Percentiles rank a stretch among this genome's conserved stretches.
Evolutionary conservation across 2,113 vertebrate genomes (phyloP).

Genomic region (Carettochelys insculpta): DNA sequence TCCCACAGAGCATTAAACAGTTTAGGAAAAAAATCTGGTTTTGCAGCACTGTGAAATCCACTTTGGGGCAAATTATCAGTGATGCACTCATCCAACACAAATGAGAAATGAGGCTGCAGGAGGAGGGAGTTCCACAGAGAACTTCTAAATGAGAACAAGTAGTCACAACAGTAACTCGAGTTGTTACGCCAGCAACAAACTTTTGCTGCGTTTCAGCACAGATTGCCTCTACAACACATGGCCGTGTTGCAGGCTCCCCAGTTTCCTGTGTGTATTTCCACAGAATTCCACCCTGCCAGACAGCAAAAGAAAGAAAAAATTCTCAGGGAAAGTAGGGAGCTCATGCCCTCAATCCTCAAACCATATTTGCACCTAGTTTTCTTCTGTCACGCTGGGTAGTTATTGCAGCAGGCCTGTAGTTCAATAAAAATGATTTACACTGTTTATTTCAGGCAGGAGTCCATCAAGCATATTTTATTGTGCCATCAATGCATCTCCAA

Average conservation of each 20-base stretch:
- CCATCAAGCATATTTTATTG: conserved; percentile 58
- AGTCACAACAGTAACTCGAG: neutral
- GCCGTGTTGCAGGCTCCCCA: neutral
- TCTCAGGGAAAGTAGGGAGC: neutral
- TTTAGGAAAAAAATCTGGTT: neutral
- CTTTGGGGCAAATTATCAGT: neutral
- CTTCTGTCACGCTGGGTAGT: conserved; percentile 1
- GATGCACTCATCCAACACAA: neutral
- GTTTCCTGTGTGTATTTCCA: neutral
- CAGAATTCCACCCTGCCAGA: neutral
- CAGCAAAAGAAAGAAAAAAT: neutral
- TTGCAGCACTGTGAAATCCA: neutral
- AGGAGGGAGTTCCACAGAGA: rapidly evolving
- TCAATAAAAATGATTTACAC: conserved; percentile 56
- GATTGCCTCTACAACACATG: neutral
- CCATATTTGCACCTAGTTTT: conserved; percentile 18
- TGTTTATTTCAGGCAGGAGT: conserved; percentile 54
- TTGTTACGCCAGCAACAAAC: neutral
- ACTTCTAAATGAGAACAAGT: rapidly evolving
- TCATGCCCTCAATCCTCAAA: neutral
- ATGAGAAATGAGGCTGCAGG: neutral
- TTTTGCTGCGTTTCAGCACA: neutral
- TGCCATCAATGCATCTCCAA: neutral
- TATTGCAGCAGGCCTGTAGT: conserved; percentile 10
- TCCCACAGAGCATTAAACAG: rapidly evolving